phyloP scores from a whole-genome alignment of 2,113 vertebrate species.

The Equus quagga region DNA sequence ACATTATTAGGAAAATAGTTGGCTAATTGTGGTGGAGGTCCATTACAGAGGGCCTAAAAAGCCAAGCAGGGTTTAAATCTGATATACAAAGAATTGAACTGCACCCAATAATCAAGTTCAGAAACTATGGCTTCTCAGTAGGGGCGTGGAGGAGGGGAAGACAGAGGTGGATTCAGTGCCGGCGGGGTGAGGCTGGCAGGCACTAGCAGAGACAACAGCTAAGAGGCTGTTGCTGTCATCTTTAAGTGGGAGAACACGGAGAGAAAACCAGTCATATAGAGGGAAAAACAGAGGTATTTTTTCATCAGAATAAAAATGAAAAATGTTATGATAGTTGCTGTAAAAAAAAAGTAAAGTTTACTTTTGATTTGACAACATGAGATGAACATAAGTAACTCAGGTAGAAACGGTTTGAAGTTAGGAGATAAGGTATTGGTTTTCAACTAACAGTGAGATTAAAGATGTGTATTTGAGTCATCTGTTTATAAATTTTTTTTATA shows the following conservation, averaged over 20 bases:
- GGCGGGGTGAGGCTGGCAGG: background rate
- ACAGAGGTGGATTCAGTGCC: background rate
- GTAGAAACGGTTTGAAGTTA: background rate
- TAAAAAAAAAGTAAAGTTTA: background rate
- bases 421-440: slow-evolving; percentile 4
- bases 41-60: background rate
- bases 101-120: background rate
- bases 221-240: background rate
- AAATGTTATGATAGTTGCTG: background rate
- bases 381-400: background rate
- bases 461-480: background rate
- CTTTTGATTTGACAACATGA: background rate
- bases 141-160: background rate
- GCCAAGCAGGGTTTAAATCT: slow-evolving; percentile 31
- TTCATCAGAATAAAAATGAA: background rate
- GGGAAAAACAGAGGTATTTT: background rate
- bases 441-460: slow-evolving; percentile 1
- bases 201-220: background rate
- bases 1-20: background rate
- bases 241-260: background rate
- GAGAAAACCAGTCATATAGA: background rate
- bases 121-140: background rate
- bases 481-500: background rate
- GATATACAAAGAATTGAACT: background rate
- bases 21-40: background rate